A percentile compares a stretch with the other conserved stretches of the same genome.
Evolutionary conservation across 2,113 vertebrate genomes (phyloP).

Genomic region (Rhombomys opimus): DNA sequence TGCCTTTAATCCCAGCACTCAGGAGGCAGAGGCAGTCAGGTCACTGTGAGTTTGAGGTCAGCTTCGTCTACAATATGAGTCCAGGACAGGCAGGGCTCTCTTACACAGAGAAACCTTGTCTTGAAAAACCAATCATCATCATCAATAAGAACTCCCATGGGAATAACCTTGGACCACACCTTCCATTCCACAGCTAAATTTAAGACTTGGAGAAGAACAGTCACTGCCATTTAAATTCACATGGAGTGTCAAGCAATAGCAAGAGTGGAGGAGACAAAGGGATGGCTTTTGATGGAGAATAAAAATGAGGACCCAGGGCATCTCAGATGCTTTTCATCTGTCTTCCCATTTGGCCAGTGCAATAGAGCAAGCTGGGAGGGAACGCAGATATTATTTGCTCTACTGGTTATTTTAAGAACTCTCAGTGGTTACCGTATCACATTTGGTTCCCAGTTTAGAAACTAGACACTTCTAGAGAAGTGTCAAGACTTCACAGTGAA

Average conservation of each 20-base stretch:
- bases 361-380: neutral
- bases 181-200: neutral
- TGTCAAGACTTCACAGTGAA: conserved; percentile 61
- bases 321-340: neutral
- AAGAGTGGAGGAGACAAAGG: neutral
- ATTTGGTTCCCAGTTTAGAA: conserved; percentile 51
- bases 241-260: neutral
- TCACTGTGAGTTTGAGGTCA: no score
- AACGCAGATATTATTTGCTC: neutral
- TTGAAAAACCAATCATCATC: neutral
- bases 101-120: no score
- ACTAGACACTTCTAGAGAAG: conserved; percentile 27
- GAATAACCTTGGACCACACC: neutral
- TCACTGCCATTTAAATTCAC: neutral
- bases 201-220: neutral
- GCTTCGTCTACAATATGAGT: no score
- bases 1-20: no score
- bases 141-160: neutral
- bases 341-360: neutral
- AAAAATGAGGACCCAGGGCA: neutral
- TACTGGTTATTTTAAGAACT: conserved; percentile 45
- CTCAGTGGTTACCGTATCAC: conserved; percentile 73
- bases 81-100: no score
- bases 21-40: no score
- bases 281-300: neutral